Evolutionary conservation across 1,140 invertebrate genomes (phyloP), one percentile per base, ranked within the genome.

Genomic region (Aradophagus sp.): DNA sequence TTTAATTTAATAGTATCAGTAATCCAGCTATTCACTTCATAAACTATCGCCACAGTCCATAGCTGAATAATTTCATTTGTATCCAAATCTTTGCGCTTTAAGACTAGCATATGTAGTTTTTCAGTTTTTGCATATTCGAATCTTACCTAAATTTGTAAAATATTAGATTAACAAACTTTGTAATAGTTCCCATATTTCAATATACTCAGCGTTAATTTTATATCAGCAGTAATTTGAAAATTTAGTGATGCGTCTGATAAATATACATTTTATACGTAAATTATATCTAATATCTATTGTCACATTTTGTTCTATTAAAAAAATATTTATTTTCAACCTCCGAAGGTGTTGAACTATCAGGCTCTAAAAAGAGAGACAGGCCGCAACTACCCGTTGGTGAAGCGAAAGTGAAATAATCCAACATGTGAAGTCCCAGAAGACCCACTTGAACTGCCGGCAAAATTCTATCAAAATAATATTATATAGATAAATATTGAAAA

Each of bases 361-460:
- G 74, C 31, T 81, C 80, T 23, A 85, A 65, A 34, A 81, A 81
- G 29, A 75, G 55, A 13, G 79, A 67, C 34, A 84, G 32, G 23
- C 86, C 86, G 55, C 86, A 87, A 13, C 82, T 87, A 6, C 84
- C 84, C 55, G 78, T 79, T 26, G 85, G 82, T n/a, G 87, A 85
- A 19, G 86, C 71, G 44, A 86, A 87, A 26, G 80, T 83, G 32
- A 86, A 84, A 47, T 87, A 87, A 68, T 88, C 86, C 19, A 85
- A 68, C 14, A 87, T 71, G 39, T 87, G 86, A 20, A 86, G 66
- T n/a, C 81, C 84, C 2, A 87, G 55, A n/a, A 87, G 65, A 4
- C 79, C 77, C 13, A 84, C 75, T 68, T 84, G 81, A 11, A 85
- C 68, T 23, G 75, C 77, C 52, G 86, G 78, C 77, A 82, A 86